Evolutionary conservation across 1,140 invertebrate species (phyloP).

Genomic region (Temnothorax nylanderi): DNA sequence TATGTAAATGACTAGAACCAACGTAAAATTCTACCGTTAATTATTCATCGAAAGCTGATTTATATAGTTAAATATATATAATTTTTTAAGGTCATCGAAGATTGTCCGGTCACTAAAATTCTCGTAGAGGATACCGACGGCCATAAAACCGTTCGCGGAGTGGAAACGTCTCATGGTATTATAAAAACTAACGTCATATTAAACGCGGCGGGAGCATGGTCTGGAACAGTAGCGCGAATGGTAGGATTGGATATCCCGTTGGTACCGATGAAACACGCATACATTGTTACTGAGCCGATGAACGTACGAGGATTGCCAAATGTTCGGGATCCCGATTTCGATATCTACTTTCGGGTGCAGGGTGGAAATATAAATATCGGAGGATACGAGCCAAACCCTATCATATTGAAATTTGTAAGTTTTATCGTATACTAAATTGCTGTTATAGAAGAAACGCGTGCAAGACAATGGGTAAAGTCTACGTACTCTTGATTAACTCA

Average conservation of each 20-base stretch:
- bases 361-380: slow-evolving; percentile 93
- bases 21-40: neutral
- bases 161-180: slow-evolving; percentile 90
- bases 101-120: slow-evolving; percentile 90
- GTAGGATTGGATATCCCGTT: slow-evolving; percentile 91
- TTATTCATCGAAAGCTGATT: neutral
- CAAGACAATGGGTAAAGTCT: neutral
- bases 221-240: slow-evolving; percentile 90
- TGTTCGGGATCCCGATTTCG: slow-evolving; percentile 93
- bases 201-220: slow-evolving; percentile 93
- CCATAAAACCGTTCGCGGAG: slow-evolving; percentile 90
- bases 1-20: neutral
- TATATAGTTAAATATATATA: neutral
- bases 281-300: slow-evolving; percentile 93
- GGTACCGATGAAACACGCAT: slow-evolving; percentile 95
- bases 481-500: neutral
- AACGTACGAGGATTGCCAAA: slow-evolving; percentile 91
- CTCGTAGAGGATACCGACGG: slow-evolving; percentile 88
- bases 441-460: neutral
- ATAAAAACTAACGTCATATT: slow-evolving; percentile 92
- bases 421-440: neutral
- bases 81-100: slow-evolving; percentile 89
- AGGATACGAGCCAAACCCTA: slow-evolving; percentile 95
- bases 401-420: slow-evolving; percentile 90
- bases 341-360: slow-evolving; percentile 93